Conservation (phyloP, 2,888 invertebrate genomes). For the Coleophora deauratella region DNA sequence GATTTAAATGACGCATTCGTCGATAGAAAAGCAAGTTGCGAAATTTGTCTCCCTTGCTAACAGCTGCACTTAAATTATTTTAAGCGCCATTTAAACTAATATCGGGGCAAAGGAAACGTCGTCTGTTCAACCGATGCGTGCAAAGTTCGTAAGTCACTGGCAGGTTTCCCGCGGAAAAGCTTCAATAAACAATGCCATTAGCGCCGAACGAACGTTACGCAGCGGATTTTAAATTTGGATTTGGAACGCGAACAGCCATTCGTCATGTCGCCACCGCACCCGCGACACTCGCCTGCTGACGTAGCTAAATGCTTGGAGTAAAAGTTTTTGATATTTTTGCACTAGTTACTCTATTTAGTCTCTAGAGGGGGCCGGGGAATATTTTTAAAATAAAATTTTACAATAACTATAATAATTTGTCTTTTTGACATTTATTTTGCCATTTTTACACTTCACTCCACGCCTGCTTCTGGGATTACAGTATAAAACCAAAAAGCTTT, state of each 20-base stretch:
- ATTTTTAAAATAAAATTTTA: background rate
- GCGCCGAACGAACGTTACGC: slow-evolving; percentile 55
- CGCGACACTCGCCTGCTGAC: slow-evolving; percentile 53
- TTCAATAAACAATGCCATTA: slow-evolving; percentile 73
- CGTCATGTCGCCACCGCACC: slow-evolving; percentile 67
- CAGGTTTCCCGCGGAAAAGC: slow-evolving; percentile 46
- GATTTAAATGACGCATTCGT: too few relatives aligned
- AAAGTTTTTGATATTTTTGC: slow-evolving; percentile 37
- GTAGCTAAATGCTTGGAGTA: slow-evolving; percentile 20
- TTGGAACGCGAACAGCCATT: slow-evolving; percentile 65
- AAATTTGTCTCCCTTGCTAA: too few relatives aligned
- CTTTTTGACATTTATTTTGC: too few relatives aligned
- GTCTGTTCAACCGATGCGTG: slow-evolving; percentile 37
- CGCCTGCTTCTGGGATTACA: too few relatives aligned
- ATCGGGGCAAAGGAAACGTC: slow-evolving; percentile 30
- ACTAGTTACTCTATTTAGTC: too few relatives aligned
- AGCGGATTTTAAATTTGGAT: slow-evolving; percentile 73
- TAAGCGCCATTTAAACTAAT: slow-evolving; percentile 45
- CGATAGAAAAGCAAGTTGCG: too few relatives aligned
- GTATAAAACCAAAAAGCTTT: too few relatives aligned
- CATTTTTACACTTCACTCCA: too few relatives aligned
- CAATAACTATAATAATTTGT: too few relatives aligned
- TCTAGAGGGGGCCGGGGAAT: too few relatives aligned
- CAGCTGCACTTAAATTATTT: slow-evolving; percentile 37
- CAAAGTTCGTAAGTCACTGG: slow-evolving; percentile 58